phyloP scores from a whole-genome alignment of 2,888 invertebrate genomes.

The Pyrocoelia pectoralis region DNA sequence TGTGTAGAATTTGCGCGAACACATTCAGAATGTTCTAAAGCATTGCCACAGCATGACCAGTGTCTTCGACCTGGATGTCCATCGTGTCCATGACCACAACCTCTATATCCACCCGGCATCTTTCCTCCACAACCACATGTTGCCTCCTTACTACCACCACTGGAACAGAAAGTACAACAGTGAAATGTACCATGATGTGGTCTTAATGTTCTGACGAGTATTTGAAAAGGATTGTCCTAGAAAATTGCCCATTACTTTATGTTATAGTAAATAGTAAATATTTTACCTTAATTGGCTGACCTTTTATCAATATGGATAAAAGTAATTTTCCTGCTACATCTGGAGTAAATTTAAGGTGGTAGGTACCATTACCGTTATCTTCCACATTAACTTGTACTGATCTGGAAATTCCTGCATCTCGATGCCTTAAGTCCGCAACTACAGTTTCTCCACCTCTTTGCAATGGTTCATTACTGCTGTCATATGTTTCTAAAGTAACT shows the following conservation, averaged over 20 bases:
- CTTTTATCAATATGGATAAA: conserved; percentile 69
- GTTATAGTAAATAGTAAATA: conserved; percentile 1
- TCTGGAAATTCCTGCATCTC: conserved; percentile 60
- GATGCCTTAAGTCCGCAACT: conserved; percentile 64
- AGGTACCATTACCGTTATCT: conserved; percentile 72
- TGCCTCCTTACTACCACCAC: conserved; percentile 74
- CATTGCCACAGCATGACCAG: conserved; percentile 84
- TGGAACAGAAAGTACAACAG: conserved; percentile 84
- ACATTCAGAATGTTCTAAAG: conserved; percentile 70
- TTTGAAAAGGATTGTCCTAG: conserved; percentile 74
- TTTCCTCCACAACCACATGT: conserved; percentile 76
- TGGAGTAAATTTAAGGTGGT: conserved; percentile 68
- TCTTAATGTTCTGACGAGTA: conserved; percentile 69
- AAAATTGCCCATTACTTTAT: conserved; percentile 26
- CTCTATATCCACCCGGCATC: conserved; percentile 78
- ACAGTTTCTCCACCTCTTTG: conserved; percentile 74
- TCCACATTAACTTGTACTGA: conserved; percentile 63
- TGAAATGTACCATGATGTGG: conserved; percentile 78
- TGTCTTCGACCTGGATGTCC: conserved; percentile 82
- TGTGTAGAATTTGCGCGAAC: conserved; percentile 59
- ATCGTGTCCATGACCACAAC: conserved; percentile 83
- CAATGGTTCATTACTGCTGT: conserved; percentile 68
- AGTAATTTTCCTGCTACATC: conserved; percentile 70
- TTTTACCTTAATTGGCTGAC: conserved; percentile 70
- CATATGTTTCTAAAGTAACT: conserved; percentile 67